phyloP scores from a whole-genome alignment of 23 tunicate species.

The Ascidia mentula region DNA sequence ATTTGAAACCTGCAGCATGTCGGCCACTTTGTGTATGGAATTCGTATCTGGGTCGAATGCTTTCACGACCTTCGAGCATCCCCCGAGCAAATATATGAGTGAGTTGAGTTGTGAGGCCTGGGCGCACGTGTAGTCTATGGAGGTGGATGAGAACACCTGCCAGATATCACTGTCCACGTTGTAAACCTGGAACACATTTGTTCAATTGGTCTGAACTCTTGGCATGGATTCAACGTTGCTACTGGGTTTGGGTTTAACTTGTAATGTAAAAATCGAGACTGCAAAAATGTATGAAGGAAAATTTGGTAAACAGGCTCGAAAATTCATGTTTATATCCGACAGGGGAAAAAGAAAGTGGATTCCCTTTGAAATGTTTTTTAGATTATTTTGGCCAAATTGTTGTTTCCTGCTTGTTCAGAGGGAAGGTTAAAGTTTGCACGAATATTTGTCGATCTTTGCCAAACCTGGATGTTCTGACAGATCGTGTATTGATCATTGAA shows the following conservation, averaged over 20 bases:
- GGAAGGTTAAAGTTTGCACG: background rate
- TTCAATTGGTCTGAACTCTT: too few species aligned
- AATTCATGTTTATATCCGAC: too few species aligned
- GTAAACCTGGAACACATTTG: too few species aligned
- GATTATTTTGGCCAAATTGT: too few species aligned
- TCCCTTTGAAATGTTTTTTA: too few species aligned
- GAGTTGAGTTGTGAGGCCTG: constrained; percentile 36
- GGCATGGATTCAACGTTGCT: too few species aligned
- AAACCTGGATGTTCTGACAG: constrained; percentile 68
- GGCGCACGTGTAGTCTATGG: constrained; percentile 87
- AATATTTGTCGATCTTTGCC: background rate
- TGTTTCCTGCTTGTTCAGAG: too few species aligned
- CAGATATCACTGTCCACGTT: constrained; percentile 19
- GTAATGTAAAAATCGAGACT: too few species aligned
- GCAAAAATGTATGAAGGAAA: too few species aligned
- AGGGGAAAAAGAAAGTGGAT: too few species aligned
- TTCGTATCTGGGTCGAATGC: constrained; percentile 63
- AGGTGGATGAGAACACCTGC: constrained; percentile 34
- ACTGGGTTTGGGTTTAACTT: too few species aligned
- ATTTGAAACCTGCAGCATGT: constrained; percentile 66
- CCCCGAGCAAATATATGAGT: constrained; percentile 74
- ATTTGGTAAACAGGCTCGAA: too few species aligned
- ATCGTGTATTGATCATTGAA: constrained; percentile 66
- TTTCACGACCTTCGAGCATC: constrained; percentile 70
- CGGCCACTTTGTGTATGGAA: constrained; percentile 21